phyloP scores from a whole-genome alignment of 2,888 invertebrate genomes.

The Augiades crinisus region DNA sequence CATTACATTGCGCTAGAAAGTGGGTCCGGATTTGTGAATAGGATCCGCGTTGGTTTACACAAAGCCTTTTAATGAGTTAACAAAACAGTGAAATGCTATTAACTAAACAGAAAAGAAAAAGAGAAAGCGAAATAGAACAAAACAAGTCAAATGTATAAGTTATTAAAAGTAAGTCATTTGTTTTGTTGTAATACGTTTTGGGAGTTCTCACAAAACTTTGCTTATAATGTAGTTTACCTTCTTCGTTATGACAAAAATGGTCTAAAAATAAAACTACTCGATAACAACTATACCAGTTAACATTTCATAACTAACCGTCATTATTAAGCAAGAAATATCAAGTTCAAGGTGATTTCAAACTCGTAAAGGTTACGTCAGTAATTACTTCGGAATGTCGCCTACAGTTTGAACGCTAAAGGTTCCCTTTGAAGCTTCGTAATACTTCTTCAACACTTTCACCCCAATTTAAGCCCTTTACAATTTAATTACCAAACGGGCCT shows the following conservation, averaged over 20 bases:
- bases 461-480: constrained; percentile 12
- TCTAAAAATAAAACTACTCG: background rate
- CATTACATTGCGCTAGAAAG: constrained; percentile 31
- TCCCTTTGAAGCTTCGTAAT: constrained; percentile 17
- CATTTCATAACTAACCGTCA: background rate
- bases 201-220: too few species aligned
- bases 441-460: constrained; percentile 16
- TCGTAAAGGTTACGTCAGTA: constrained; percentile 6
- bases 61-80: constrained; percentile 1
- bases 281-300: background rate
- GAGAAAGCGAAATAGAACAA: background rate
- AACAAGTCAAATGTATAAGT: too few species aligned
- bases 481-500: constrained; percentile 21
- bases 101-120: background rate
- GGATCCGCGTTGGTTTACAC: constrained; percentile 7
- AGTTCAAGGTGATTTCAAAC: constrained; percentile 10
- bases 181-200: too few species aligned
- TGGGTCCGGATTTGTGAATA: constrained; percentile 23
- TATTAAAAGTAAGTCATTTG: too few species aligned
- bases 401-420: constrained; percentile 9
- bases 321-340: background rate
- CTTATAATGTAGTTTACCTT: too few species aligned
- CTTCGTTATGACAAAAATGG: too few species aligned
- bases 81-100: background rate
- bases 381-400: constrained; percentile 15